Conservation (phyloP, 2,797 vertebrate genomes). For the Chloroceryle inda region DNA sequence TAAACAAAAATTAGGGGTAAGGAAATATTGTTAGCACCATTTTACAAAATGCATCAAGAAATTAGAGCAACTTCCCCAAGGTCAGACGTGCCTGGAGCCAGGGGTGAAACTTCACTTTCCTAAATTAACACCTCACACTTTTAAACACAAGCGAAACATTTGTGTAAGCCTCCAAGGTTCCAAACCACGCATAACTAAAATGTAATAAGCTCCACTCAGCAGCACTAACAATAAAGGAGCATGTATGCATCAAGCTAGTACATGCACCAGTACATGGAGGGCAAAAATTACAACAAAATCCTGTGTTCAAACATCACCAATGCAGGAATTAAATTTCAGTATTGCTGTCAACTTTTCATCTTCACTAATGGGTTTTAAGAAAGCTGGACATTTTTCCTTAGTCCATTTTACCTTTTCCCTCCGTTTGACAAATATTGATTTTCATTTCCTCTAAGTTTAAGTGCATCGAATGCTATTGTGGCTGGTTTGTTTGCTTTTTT, state of each 20-base stretch:
- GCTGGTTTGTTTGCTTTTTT: conserved; percentile 60
- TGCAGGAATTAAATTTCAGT: conserved; percentile 2
- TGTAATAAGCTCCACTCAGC: neutral
- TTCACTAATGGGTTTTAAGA: conserved; percentile 68
- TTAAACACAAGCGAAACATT: neutral
- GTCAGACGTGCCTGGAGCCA: rapidly evolving
- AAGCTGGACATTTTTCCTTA: neutral
- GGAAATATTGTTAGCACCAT: neutral
- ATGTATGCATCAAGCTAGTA: neutral
- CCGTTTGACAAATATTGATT: conserved; percentile 74
- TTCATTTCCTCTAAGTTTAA: conserved; percentile 72
- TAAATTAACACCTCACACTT: neutral
- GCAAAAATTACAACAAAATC: neutral
- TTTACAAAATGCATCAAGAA: neutral
- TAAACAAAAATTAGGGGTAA: neutral
- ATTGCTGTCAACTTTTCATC: conserved; percentile 34
- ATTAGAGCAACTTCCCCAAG: neutral
- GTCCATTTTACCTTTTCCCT: conserved; percentile 67
- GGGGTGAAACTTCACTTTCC: neutral
- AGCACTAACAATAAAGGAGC: neutral
- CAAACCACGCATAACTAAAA: neutral
- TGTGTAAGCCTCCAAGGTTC: neutral
- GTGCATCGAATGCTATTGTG: conserved; percentile 54
- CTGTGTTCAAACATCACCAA: neutral
- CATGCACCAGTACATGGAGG: neutral